phyloP scores from a whole-genome alignment of 2,797 vertebrate species.

The Chiroxiphia lanceolata region DNA sequence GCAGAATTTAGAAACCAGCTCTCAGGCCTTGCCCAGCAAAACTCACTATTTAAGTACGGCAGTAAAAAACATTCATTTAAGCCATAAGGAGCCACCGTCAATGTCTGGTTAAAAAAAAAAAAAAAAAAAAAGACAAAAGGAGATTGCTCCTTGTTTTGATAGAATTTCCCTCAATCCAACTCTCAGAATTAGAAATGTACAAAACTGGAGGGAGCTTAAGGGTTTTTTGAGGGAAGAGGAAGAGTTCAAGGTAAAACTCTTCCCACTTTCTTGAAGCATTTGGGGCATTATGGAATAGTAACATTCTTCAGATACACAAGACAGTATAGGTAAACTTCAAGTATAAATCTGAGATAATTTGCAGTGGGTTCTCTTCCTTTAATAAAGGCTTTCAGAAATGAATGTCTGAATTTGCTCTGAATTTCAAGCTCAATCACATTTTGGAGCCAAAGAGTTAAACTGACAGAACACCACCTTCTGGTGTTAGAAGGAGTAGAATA shows the following conservation, averaged over 20 bases:
- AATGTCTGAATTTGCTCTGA: neutral
- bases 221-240: neutral
- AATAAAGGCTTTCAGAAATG: neutral
- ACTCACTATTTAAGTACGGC: neutral
- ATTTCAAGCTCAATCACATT: neutral
- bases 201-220: neutral
- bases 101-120: neutral
- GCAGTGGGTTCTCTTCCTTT: neutral
- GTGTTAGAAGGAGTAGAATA: neutral
- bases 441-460: neutral
- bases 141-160: neutral
- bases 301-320: neutral
- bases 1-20: neutral
- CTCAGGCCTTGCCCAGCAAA: neutral
- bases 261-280: neutral
- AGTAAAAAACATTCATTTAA: neutral
- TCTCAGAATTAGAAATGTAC: neutral
- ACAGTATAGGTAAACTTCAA: neutral
- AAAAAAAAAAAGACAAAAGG: too few relatives aligned
- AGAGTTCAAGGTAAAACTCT: neutral
- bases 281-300: neutral
- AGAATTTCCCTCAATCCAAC: neutral
- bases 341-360: neutral
- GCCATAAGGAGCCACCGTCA: neutral
- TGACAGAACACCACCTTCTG: neutral